These are phyloP conservation scores for Beroe forskalii DNA, from an alignment of 37 sponge, comb jelly and placozoan species.

Conservation along the genomic window DNA sequence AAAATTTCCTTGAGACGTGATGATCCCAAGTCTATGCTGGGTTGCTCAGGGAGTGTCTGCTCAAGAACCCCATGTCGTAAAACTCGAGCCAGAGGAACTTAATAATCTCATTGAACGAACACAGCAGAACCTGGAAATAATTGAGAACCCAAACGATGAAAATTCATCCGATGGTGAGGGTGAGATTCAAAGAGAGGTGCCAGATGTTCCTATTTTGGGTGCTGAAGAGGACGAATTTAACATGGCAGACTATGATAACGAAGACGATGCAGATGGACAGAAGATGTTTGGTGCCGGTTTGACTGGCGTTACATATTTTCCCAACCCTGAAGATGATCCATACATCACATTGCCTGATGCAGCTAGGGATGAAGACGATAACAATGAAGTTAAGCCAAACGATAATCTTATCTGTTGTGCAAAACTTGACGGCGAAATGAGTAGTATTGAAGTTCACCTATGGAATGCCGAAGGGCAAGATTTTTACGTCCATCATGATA, in stretches of 20 bases:
- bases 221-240: conserved; percentile 54
- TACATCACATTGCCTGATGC: conserved; percentile 80
- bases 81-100: conserved; percentile 33
- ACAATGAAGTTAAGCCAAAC: conserved; percentile 70
- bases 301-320: conserved; percentile 77
- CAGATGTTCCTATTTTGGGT: background rate
- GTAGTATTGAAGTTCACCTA: conserved; percentile 83
- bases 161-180: background rate
- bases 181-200: background rate
- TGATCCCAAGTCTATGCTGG: conserved; percentile 63
- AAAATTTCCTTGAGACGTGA: no score
- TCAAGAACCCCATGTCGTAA: conserved; percentile 14
- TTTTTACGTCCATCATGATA: conserved; percentile 78
- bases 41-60: conserved; percentile 30
- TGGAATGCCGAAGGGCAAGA: conserved; percentile 67
- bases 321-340: conserved; percentile 83
- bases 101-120: conserved; percentile 27
- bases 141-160: conserved; percentile 1
- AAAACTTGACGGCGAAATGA: conserved; percentile 89
- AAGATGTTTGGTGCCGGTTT: conserved; percentile 67
- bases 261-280: conserved; percentile 41
- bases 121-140: conserved; percentile 27
- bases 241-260: conserved; percentile 44
- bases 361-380: conserved; percentile 76
- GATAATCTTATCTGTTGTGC: conserved; percentile 88